Base-by-base conservation (phyloP, 2,888 invertebrate genomes). In the Dinocampus coccinellae region DNA sequence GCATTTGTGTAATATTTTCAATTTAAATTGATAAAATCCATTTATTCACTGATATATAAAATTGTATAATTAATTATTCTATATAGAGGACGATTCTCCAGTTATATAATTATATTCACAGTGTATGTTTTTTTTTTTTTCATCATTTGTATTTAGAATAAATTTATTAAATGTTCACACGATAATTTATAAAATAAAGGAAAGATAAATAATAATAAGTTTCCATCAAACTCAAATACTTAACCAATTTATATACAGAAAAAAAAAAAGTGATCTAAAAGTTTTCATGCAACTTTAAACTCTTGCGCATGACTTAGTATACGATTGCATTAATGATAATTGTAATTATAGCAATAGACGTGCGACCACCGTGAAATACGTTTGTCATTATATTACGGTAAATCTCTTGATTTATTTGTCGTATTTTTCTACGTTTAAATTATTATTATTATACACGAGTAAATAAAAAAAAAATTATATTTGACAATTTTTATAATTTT, bases 311-410 rank as follows among this genome's bases (percentile, higher is more conserved):
- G 16, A 47, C n/a, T 81, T 79, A 79, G 72, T 72, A 73, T n/a
- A 73, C 72, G 72, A 73, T 73, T 73, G 62, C 70, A 64, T 74
- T 73, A 61, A 76, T 74, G 70, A 61, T 74, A 70, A 75, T 73
- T 73, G 72, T 73, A 69, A 73, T 73, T 64, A 65, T 66, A 61
- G 55, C 26, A 68, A 68, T 26, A 29, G 29, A 73, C 47, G 47
- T n/a, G n/a, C n/a, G 47, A 47, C 47, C 47, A 47, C 47, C 47
- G 47, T 47, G 47, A 47, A 47, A 47, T 47, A 16, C 16, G 4
- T 47, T 16, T 47, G 47, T 47, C 47, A 47, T 47, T 47, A 3
- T 16, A 16, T 39, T 47, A 47, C 47, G 16, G 47, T 16, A 16
- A 16, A 16, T 47, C 10, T 47, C 3, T 29, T 29, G 7, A 47